Evolutionary conservation across 2,113 vertebrate genomes (phyloP).

Genomic region (Mormoops blainvillei): DNA sequence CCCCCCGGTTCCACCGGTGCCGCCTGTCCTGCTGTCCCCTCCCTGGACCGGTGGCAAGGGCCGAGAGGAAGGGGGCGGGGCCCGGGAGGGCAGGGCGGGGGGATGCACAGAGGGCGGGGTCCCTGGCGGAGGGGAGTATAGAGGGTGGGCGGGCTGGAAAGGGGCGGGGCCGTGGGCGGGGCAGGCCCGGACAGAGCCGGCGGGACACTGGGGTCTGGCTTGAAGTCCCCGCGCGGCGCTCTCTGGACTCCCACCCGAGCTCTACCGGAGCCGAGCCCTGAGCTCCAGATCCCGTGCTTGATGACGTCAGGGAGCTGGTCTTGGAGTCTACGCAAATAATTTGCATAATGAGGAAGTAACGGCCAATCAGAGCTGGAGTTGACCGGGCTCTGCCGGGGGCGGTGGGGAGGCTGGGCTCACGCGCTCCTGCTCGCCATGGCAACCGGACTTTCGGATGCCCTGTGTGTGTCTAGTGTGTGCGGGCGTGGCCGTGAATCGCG

Average conservation of each 20-base stretch:
- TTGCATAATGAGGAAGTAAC: slow-evolving; percentile 69
- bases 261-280: slow-evolving; percentile 38
- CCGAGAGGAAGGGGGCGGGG: slow-evolving; percentile 51
- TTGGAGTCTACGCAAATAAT: slow-evolving; percentile 65
- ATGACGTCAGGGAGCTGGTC: slow-evolving; percentile 75
- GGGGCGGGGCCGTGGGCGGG: slow-evolving; percentile 40
- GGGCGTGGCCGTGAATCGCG: slow-evolving; percentile 10
- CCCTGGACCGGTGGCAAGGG: slow-evolving; percentile 52
- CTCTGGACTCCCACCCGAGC: slow-evolving; percentile 32
- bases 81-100: not conserved
- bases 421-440: slow-evolving; percentile 61
- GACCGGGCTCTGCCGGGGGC: slow-evolving; percentile 4
- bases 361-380: slow-evolving; percentile 69
- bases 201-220: slow-evolving; percentile 32
- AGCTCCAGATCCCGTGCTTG: slow-evolving; percentile 60
- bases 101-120: slow-evolving; percentile 24
- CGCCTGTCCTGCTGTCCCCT: slow-evolving; percentile 59
- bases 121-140: not conserved
- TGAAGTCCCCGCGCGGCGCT: slow-evolving; percentile 24
- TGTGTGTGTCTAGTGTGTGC: not conserved
- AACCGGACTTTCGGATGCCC: slow-evolving; percentile 49
- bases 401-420: slow-evolving; percentile 31
- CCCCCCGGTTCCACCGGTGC: slow-evolving; percentile 22
- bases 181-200: not conserved
- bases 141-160: not conserved